Percentiles rank a stretch among this genome's conserved stretches.
Evolutionary conservation across 2,113 vertebrate genomes (phyloP).

Genomic region (Nesoenas mayeri): DNA sequence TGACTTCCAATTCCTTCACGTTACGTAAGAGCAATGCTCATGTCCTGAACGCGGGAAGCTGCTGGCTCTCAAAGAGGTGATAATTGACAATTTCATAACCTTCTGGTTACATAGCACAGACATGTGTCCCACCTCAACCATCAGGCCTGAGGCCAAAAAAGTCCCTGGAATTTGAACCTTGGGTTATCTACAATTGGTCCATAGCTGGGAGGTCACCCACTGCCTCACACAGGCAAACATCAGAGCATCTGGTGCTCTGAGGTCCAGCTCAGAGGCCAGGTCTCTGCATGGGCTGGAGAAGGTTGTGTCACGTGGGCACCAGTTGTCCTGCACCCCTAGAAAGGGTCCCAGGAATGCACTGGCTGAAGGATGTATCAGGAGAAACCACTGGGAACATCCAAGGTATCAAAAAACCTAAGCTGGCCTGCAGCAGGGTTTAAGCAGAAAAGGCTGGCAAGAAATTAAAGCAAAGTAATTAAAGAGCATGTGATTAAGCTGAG

Average conservation of each 20-base stretch:
- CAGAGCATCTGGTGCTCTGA: rapidly evolving
- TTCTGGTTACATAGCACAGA: not conserved
- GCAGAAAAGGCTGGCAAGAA: not conserved
- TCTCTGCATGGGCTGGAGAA: not conserved
- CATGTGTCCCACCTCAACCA: not conserved
- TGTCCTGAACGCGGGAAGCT: not conserved
- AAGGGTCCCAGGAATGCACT: not conserved
- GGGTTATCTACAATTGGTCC: not conserved
- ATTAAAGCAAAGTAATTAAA: not conserved
- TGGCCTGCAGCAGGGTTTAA: not conserved
- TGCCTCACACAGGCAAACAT: rapidly evolving
- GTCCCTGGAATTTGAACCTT: not conserved
- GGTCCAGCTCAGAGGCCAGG: not conserved
- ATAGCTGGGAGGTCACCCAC: not conserved
- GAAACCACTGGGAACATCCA: not conserved
- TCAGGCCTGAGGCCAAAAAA: not conserved
- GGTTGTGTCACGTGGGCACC: not conserved
- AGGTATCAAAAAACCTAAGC: not conserved
- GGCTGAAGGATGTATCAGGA: not conserved
- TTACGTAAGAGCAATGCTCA: not conserved
- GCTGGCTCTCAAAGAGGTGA: not conserved
- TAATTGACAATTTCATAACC: not conserved
- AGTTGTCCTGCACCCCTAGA: not conserved
- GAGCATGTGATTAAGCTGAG: not conserved
- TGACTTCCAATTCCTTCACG: not conserved